These are phyloP conservation scores for Muscina levida DNA, from an alignment of 2,888 invertebrate species.

Conservation along the genomic window DNA sequence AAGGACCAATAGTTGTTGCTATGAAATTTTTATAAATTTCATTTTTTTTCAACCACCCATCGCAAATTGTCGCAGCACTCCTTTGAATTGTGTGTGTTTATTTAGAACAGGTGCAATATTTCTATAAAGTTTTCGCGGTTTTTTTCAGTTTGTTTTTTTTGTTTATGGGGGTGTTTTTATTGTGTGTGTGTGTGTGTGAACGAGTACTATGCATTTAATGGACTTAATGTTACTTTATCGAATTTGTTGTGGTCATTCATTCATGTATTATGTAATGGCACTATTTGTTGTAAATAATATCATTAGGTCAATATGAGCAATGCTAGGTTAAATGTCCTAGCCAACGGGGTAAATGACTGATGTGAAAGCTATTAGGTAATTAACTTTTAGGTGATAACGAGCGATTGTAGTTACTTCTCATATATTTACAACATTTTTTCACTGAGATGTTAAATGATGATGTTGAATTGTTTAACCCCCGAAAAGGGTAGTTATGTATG, in stretches of 20 bases:
- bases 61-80: constrained; percentile 4
- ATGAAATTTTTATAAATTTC: constrained; percentile 23
- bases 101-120: constrained; percentile 4
- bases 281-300: constrained; percentile 8
- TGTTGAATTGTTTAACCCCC: too few species aligned
- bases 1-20: constrained; percentile 9
- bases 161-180: too few species aligned
- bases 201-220: too few species aligned
- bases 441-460: too few species aligned
- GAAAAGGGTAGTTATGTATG: too few species aligned
- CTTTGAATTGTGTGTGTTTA: constrained; percentile 6
- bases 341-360: too few species aligned
- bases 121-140: not conserved
- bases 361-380: too few species aligned
- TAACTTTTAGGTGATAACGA: too few species aligned
- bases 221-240: constrained; percentile 6
- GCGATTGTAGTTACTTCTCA: too few species aligned
- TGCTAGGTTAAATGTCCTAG: not conserved
- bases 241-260: not conserved
- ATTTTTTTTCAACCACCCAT: not conserved
- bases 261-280: constrained; percentile 23
- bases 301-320: constrained; percentile 1
- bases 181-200: too few species aligned
- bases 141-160: too few species aligned
- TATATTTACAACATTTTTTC: too few species aligned